Conservation (phyloP, 2,113 vertebrate species). For the Nyctibius bracteatus region DNA sequence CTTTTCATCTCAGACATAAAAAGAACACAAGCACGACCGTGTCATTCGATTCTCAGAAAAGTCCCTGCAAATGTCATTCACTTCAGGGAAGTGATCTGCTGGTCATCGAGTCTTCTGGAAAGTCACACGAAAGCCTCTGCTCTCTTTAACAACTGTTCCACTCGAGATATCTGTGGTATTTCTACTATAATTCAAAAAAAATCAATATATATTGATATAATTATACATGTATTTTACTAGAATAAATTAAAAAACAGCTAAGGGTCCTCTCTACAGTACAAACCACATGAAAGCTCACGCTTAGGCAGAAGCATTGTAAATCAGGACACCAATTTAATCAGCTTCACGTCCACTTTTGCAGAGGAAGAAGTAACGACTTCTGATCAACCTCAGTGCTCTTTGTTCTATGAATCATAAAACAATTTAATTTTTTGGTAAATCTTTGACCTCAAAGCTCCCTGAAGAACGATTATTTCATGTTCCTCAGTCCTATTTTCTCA, state of each 20-base stretch:
- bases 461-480: background rate
- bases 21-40: fast-evolving
- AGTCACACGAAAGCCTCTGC: background rate
- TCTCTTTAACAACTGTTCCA: fast-evolving
- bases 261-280: background rate
- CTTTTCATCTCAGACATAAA: background rate
- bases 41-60: no score
- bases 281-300: background rate
- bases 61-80: background rate
- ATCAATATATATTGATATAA: background rate
- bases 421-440: background rate
- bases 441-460: background rate
- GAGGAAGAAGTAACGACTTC: background rate
- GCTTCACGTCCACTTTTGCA: fast-evolving
- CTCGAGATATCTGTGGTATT: background rate
- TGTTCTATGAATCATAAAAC: fast-evolving
- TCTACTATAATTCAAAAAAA: fast-evolving
- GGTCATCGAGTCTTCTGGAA: background rate
- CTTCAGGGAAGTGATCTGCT: background rate
- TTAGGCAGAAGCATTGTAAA: fast-evolving
- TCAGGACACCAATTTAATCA: background rate
- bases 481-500: background rate
- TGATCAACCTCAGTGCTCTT: background rate
- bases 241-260: no score
- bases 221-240: fast-evolving